These are phyloP conservation scores for Aricia artaxerxes DNA, from an alignment of 2,888 invertebrate genomes.

Conservation along the genomic window DNA sequence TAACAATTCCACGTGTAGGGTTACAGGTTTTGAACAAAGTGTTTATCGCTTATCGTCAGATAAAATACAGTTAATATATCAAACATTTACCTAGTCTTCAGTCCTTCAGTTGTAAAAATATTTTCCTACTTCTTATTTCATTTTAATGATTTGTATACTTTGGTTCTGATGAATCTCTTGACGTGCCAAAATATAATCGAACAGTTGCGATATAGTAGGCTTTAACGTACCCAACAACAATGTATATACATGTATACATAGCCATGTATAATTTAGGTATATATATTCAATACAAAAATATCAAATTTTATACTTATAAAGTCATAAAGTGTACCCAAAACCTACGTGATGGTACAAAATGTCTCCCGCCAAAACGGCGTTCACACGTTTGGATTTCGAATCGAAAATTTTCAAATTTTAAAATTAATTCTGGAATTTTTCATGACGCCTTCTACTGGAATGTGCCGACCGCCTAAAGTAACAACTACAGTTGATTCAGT, in stretches of 20 bases:
- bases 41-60: constrained; percentile 72
- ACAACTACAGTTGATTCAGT: constrained; percentile 75
- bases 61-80: constrained; percentile 80
- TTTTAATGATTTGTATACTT: constrained; percentile 80
- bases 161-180: constrained; percentile 80
- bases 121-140: constrained; percentile 79
- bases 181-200: constrained; percentile 80
- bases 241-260: constrained; percentile 81
- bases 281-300: constrained; percentile 81
- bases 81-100: constrained; percentile 81
- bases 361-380: constrained; percentile 74
- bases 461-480: constrained; percentile 80
- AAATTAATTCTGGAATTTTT: constrained; percentile 77
- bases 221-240: constrained; percentile 79
- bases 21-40: constrained; percentile 78
- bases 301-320: constrained; percentile 77
- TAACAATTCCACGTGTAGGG: constrained; percentile 52
- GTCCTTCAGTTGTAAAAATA: constrained; percentile 80
- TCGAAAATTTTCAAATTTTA: constrained; percentile 74
- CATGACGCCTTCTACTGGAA: constrained; percentile 76
- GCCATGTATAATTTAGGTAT: constrained; percentile 77
- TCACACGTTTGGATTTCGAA: constrained; percentile 70
- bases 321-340: constrained; percentile 81
- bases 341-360: constrained; percentile 80
- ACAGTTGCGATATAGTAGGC: constrained; percentile 79